Evolutionary conservation across 2,113 vertebrate species (phyloP).

Genomic region (Istiophorus platypterus): DNA sequence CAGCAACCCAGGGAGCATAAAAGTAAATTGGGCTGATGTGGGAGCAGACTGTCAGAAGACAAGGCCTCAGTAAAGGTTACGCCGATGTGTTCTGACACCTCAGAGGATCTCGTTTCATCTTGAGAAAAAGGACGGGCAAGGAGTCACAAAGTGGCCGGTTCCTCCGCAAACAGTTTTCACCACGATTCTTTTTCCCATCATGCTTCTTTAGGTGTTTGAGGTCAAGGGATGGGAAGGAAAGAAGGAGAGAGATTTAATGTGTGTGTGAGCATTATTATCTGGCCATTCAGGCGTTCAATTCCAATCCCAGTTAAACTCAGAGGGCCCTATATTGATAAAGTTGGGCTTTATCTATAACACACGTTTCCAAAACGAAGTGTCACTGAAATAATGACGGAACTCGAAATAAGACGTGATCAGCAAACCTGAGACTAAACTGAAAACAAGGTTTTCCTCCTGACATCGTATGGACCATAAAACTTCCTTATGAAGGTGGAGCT

Average conservation of each 20-base stretch:
- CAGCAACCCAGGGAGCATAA: neutral
- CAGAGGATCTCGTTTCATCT: constrained; percentile 36
- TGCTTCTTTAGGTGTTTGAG: neutral
- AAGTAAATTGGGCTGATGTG: constrained; percentile 28
- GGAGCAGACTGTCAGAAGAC: constrained; percentile 24
- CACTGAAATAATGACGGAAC: neutral
- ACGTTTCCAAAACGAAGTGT: neutral
- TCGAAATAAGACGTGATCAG: neutral
- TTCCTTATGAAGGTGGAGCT: neutral
- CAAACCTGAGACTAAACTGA: neutral
- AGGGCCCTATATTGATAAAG: too few relatives aligned
- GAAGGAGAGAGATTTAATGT: neutral
- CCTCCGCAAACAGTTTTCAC: neutral
- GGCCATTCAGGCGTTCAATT: neutral
- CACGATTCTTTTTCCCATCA: neutral
- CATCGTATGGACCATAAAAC: too few relatives aligned
- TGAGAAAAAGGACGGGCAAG: neutral
- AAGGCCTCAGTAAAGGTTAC: constrained; percentile 28
- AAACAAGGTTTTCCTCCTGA: neutral
- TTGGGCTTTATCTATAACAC: neutral
- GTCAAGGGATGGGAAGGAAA: neutral
- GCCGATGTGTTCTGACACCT: constrained; percentile 6
- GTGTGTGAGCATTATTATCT: neutral
- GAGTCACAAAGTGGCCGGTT: neutral
- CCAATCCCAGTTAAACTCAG: neutral